Evolutionary conservation across 35 echinoderm and acorn worm genomes (phyloP).

Genomic region (Apostichopus japonicus): DNA sequence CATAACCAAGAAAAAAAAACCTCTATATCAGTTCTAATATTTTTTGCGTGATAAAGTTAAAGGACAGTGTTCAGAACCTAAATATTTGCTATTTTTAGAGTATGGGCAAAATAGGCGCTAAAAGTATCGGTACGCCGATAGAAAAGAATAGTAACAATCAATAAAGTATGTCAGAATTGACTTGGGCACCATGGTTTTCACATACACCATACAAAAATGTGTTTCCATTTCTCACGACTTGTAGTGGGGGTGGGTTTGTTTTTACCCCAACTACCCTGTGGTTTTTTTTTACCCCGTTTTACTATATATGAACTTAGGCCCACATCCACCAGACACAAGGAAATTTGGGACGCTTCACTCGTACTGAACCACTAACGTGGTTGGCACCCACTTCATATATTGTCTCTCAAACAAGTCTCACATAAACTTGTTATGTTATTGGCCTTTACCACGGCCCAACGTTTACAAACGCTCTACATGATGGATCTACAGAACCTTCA

Average conservation of each 20-base stretch:
- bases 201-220: background rate
- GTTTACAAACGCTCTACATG: conserved; percentile 11
- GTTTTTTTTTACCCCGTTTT: too few species aligned
- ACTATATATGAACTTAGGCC: conserved; percentile 22
- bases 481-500: background rate
- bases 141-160: too few species aligned
- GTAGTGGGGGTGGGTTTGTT: background rate
- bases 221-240: background rate
- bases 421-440: conserved; percentile 46
- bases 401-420: conserved; percentile 29
- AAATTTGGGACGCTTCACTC: conserved; percentile 41
- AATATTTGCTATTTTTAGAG: too few species aligned
- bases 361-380: background rate
- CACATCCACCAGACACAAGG: conserved; percentile 9
- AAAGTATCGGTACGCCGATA: too few species aligned
- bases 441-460: conserved; percentile 15
- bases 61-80: too few species aligned
- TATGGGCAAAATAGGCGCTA: too few species aligned
- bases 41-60: too few species aligned
- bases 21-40: too few species aligned
- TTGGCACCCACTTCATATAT: background rate
- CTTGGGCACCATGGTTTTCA: too few species aligned
- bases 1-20: too few species aligned
- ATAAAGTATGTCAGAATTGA: too few species aligned
- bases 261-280: too few species aligned